Evolutionary conservation across 1,140 invertebrate species (phyloP).

Genomic region (Homalodisca vitripennis): DNA sequence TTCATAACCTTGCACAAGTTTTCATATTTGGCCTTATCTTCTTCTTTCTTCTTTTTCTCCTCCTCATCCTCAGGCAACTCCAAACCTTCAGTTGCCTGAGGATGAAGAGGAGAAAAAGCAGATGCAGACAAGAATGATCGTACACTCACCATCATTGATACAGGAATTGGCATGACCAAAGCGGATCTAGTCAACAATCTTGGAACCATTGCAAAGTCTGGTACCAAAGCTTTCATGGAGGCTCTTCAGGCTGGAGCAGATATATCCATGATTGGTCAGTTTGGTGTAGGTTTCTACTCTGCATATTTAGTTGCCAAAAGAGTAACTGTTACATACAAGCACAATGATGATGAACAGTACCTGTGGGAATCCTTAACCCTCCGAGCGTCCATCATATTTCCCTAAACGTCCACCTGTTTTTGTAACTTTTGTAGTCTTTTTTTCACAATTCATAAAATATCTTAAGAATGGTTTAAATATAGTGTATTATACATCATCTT

Average conservation of each 20-base stretch:
- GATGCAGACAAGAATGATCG: constrained; percentile 75
- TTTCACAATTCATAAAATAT: too few species aligned
- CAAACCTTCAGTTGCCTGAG: too few species aligned
- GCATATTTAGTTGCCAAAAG: constrained; percentile 94
- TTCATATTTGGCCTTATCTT: constrained; percentile 93
- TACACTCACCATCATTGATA: constrained; percentile 76
- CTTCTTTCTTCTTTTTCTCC: constrained; percentile 95
- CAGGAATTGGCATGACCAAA: constrained; percentile 90
- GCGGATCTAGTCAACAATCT: constrained; percentile 84
- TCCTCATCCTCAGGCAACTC: constrained; percentile 95
- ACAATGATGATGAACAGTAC: constrained; percentile 89
- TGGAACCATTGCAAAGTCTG: constrained; percentile 86
- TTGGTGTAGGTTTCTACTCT: constrained; percentile 93
- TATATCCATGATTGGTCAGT: constrained; percentile 89
- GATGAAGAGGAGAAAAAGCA: too few species aligned
- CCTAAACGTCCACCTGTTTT: too few species aligned
- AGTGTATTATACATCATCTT: too few species aligned
- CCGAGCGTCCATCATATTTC: too few species aligned
- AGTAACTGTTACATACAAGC: constrained; percentile 92
- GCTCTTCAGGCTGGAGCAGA: constrained; percentile 83
- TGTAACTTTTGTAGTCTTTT: too few species aligned
- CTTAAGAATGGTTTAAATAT: too few species aligned
- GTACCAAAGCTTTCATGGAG: constrained; percentile 89
- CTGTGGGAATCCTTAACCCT: constrained; percentile 80
- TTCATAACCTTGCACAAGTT: constrained; percentile 97